Evolutionary conservation across 2,797 vertebrate genomes (phyloP), one percentile per base, ranked within the genome.

Genomic region (Odontamblyopus rebecca): DNA sequence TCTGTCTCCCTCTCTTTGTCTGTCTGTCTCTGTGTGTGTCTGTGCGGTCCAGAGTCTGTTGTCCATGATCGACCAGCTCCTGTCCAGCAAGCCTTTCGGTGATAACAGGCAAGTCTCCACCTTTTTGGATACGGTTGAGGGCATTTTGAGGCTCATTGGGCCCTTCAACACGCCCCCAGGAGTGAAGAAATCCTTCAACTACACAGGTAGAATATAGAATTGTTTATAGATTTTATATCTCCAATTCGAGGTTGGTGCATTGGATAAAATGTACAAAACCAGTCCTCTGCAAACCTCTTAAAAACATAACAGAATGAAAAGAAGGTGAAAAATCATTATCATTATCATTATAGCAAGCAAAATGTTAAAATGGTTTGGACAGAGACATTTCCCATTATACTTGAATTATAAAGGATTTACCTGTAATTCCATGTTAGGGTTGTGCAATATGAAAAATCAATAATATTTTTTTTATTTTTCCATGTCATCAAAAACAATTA

Each of bases 41-140:
- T 19, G 73, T 51, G 67, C 23, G 23, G 70, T 78, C 5, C 29
- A 95, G 94, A 62, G 0, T 16, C 9, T 95, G 32, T 13, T 91
- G 66, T 44, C 62, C 19, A 0, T 73, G 3, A 77, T 93, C 4
- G 93, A 94, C 57, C 0, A 18, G 0, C 38, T 93, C 51, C 78
- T 93, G 80, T 71, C 57, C 16, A 2, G 8, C 15, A 59, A 50
- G 23, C 9, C 61, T 57, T 7, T 89, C 26, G 71, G 30, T 2
- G 48, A 82, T 61, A 90, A 82, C 68, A 84, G 51, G 72, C 71
- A 68, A 44, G 77, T 93, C 64, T 91, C 91, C 38, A 35, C 0
- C 7, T 70, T 94, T 79, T 80, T 95, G 73, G 15, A 82, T 15
- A 0, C 79, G 0, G 85, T 88, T 61, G 94, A 95, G 79, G n/a